Evolutionary conservation across 2,113 vertebrate species (phyloP).

Genomic region (Varanus komodoensis): DNA sequence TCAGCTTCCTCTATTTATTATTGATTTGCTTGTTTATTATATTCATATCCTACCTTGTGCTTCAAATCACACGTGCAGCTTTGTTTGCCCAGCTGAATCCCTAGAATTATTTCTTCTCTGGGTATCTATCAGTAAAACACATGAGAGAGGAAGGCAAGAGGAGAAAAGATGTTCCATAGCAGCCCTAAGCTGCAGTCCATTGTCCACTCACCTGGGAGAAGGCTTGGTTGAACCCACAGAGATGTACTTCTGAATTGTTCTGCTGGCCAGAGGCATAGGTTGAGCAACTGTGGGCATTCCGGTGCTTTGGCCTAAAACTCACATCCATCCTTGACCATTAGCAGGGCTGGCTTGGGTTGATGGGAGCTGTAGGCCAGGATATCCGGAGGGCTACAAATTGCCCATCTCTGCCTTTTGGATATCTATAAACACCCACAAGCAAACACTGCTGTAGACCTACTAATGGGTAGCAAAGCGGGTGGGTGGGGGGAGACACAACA

Average conservation of each 20-base stretch:
- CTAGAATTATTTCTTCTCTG: not conserved
- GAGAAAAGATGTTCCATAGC: not conserved
- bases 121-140: too few relatives aligned
- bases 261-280: too few relatives aligned
- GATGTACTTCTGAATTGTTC: not conserved
- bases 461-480: not conserved
- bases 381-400: too few relatives aligned
- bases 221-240: not conserved
- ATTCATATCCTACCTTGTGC: too few relatives aligned
- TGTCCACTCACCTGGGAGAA: not conserved
- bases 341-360: too few relatives aligned
- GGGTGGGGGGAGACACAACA: too few relatives aligned
- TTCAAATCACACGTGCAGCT: not conserved
- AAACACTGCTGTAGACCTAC: not conserved
- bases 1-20: not conserved
- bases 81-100: not conserved
- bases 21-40: too few relatives aligned
- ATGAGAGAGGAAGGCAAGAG: not conserved
- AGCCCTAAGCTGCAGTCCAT: not conserved
- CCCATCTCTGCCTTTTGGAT: not conserved
- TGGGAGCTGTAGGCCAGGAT: too few relatives aligned
- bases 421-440: not conserved
- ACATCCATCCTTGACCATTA: too few relatives aligned
- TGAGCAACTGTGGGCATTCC: too few relatives aligned
- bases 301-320: too few relatives aligned